Conservation (phyloP, 2,113 vertebrate species). For the Holacanthus passer region DNA sequence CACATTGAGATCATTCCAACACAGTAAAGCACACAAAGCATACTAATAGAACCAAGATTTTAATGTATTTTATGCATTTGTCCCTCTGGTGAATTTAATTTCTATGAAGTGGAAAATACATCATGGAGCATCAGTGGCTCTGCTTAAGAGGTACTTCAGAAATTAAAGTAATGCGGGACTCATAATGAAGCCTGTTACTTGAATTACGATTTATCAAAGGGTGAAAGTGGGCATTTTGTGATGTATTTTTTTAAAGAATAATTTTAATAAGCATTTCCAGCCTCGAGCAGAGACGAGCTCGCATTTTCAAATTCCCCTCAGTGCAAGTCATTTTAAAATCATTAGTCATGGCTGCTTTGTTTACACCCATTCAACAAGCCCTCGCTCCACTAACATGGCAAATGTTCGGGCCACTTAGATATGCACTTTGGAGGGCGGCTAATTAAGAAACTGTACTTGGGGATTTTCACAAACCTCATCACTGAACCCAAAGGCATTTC, state of each 20-base stretch:
- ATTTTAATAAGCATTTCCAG: constrained; percentile 7
- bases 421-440: background rate
- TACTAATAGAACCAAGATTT: background rate
- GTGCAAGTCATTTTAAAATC: background rate
- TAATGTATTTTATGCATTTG: constrained; percentile 4
- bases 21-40: background rate
- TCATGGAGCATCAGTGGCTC: background rate
- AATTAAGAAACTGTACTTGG: background rate
- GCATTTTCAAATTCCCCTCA: background rate
- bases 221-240: background rate
- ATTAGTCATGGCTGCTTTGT: background rate
- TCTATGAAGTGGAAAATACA: constrained; percentile 4
- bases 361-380: background rate
- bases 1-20: background rate
- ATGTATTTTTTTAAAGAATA: background rate
- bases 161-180: constrained; percentile 15
- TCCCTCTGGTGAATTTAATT: background rate
- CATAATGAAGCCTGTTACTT: constrained; percentile 24
- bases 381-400: background rate
- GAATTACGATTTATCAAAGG: constrained; percentile 8
- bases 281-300: background rate
- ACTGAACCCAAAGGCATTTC: background rate
- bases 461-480: background rate
- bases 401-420: background rate
- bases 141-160: constrained; percentile 26